These are phyloP conservation scores for Thunnus maccoyii DNA, from an alignment of 2,113 vertebrate species.

Conservation along the genomic window DNA sequence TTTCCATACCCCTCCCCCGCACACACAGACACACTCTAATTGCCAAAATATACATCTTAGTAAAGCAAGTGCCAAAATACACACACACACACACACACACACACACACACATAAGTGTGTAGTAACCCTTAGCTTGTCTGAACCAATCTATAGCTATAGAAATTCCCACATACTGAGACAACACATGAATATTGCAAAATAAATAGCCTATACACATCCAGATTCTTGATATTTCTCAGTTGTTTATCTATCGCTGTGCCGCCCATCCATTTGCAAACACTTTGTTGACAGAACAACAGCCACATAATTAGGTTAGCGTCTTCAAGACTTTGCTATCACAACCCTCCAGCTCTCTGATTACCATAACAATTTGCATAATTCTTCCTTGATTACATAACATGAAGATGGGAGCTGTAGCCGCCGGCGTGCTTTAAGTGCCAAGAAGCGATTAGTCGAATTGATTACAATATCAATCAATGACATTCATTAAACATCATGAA, in stretches of 20 bases:
- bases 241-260: slow-evolving; percentile 29
- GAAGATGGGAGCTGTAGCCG: slow-evolving; percentile 46
- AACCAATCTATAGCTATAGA: not conserved
- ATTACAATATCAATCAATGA: slow-evolving; percentile 65
- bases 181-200: slow-evolving; percentile 11
- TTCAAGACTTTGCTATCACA: slow-evolving; percentile 48
- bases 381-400: slow-evolving; percentile 66
- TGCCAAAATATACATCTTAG: not conserved
- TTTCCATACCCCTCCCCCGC: not conserved
- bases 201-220: slow-evolving; percentile 16
- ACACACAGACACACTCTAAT: not conserved
- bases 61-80: not conserved
- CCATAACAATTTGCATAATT: slow-evolving; percentile 67
- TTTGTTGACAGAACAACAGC: slow-evolving; percentile 64
- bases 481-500: slow-evolving; percentile 52
- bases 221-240: slow-evolving; percentile 26
- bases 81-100: not conserved
- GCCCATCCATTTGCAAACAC: slow-evolving; percentile 47
- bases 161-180: not conserved
- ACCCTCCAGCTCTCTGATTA: slow-evolving; percentile 64
- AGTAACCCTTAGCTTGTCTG: not conserved
- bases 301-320: slow-evolving; percentile 61
- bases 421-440: slow-evolving; percentile 34
- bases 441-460: slow-evolving; percentile 56
- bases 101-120: not conserved